A percentile compares a stretch with the other conserved stretches of the same genome.
Evolutionary conservation across 2,113 vertebrate genomes (phyloP).

Genomic region (Caranx ignobilis): DNA sequence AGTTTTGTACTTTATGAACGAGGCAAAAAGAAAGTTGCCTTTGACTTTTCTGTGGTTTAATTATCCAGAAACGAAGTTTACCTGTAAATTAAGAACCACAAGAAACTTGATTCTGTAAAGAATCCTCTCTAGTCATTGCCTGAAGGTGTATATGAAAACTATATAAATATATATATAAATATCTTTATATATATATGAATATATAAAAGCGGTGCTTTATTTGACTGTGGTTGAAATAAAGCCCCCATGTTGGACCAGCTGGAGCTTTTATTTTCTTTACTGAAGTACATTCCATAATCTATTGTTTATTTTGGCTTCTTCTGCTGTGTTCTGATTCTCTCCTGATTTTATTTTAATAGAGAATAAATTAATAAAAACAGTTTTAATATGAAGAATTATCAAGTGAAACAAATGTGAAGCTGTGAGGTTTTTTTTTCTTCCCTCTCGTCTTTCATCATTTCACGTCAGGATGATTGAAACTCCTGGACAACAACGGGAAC

Average conservation of each 20-base stretch:
- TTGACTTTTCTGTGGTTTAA: conserved; percentile 95
- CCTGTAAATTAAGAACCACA: conserved; percentile 99
- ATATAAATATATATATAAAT: conserved; percentile 80
- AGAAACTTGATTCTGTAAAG: conserved; percentile 99
- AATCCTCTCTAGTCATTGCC: conserved; percentile 98
- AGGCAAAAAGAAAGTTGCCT: conserved; percentile 89
- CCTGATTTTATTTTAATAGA: conserved; percentile 84
- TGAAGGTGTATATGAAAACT: conserved; percentile 95
- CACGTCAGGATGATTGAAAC: too few species aligned
- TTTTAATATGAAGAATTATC: conserved; percentile 83
- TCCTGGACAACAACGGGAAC: too few species aligned
- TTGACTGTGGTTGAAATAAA: conserved; percentile 99
- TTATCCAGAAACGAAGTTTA: conserved; percentile 98
- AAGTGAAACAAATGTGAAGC: conserved; percentile 53
- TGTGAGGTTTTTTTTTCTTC: conserved; percentile 21
- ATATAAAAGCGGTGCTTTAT: conserved; percentile 94
- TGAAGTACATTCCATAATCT: conserved; percentile 84
- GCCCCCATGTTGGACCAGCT: conserved; percentile 98
- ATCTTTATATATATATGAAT: conserved; percentile 75
- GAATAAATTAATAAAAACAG: conserved; percentile 84
- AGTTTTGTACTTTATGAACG: conserved; percentile 98
- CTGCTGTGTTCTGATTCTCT: conserved; percentile 75
- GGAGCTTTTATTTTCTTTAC: conserved; percentile 97
- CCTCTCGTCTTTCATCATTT: too few species aligned
- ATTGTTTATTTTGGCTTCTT: conserved; percentile 80